Conservation (phyloP, 2,888 invertebrate genomes). For the Matsumyia berberina region DNA sequence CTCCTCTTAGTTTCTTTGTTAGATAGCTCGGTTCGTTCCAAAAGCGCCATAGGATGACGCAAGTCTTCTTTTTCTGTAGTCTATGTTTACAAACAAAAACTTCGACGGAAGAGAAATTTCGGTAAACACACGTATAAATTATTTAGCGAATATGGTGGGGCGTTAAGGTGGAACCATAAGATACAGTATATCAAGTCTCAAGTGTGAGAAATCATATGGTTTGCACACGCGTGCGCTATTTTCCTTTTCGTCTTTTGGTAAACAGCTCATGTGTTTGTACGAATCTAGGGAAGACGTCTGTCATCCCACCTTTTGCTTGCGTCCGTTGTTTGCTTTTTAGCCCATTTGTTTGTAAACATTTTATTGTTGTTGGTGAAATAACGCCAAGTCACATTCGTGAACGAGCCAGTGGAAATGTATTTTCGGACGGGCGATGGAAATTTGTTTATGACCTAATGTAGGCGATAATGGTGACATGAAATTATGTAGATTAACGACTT, state of each 20-base stretch:
- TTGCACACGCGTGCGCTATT: conserved; percentile 20
- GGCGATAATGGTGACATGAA: conserved; percentile 21
- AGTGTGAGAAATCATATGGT: conserved; percentile 15
- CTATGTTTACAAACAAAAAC: conserved; percentile 16
- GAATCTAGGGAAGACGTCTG: conserved; percentile 4
- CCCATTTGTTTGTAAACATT: conserved; percentile 37
- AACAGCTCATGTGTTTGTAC: too few species aligned
- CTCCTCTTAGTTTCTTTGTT: conserved; percentile 17
- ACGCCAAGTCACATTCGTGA: neutral
- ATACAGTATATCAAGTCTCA: conserved; percentile 10
- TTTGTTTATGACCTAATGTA: conserved; percentile 7
- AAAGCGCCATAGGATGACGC: conserved; percentile 49
- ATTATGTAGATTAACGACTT: conserved; percentile 8
- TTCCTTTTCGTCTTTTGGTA: neutral
- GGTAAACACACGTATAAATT: conserved; percentile 47
- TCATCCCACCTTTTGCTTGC: conserved; percentile 12
- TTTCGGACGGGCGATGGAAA: neutral
- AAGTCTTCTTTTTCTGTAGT: neutral
- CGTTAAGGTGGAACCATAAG: neutral
- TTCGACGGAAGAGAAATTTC: conserved; percentile 15
- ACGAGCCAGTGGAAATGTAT: neutral
- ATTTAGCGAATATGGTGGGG: conserved; percentile 7
- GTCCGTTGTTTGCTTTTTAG: conserved; percentile 4
- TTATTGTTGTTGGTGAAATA: conserved; percentile 10
- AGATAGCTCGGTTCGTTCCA: conserved; percentile 18